Evolutionary conservation across 2,797 vertebrate genomes (phyloP).

Genomic region (Pampus argenteus): DNA sequence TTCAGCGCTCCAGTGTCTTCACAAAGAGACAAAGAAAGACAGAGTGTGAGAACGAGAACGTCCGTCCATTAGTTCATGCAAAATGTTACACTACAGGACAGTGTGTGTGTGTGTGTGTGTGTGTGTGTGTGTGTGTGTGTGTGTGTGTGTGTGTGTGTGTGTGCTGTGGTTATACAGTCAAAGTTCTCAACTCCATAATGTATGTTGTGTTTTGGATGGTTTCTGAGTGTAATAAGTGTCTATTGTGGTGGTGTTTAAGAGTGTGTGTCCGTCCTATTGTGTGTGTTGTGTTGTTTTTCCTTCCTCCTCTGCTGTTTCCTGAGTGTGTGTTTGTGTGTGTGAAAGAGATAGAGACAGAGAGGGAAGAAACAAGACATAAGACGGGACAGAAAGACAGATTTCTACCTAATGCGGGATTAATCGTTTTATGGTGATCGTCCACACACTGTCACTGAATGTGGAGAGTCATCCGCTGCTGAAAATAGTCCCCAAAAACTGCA

Average conservation of each 20-base stretch:
- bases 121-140: slow-evolving; percentile 8
- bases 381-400: slow-evolving; percentile 12
- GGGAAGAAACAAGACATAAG: background rate
- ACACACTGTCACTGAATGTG: too few species aligned
- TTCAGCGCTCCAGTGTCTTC: background rate
- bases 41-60: background rate
- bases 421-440: too few species aligned
- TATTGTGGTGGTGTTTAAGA: slow-evolving; percentile 10
- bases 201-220: background rate
- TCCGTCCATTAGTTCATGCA: slow-evolving; percentile 10
- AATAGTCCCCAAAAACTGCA: background rate
- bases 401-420: too few species aligned
- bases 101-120: slow-evolving; percentile 22
- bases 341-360: background rate
- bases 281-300: slow-evolving; percentile 66
- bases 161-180: too few species aligned
- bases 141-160: too few species aligned
- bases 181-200: background rate
- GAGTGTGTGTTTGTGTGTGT: slow-evolving; percentile 35
- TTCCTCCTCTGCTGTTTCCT: slow-evolving; percentile 77
- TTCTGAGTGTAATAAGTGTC: background rate
- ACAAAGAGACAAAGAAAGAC: slow-evolving; percentile 12
- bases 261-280: slow-evolving; percentile 29
- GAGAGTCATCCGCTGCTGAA: background rate
- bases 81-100: background rate